Base-by-base conservation (phyloP, 2,113 vertebrate species). In the Bubo bubo region DNA sequence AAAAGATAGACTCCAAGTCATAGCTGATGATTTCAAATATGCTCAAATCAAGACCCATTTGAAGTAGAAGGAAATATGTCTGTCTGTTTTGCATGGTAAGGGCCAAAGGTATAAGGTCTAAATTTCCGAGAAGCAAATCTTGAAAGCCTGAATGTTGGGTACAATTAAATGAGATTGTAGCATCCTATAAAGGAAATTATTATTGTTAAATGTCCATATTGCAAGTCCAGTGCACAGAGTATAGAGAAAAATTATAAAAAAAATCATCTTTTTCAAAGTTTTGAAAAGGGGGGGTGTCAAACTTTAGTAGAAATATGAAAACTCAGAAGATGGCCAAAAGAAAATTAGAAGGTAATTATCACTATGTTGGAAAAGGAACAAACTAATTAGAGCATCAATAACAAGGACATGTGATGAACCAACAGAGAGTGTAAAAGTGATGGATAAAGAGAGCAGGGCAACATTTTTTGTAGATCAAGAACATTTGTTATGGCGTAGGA, bases 331-430 rank as follows among this genome's bases (percentile, higher is more conserved):
- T 16, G 11, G 14, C 3, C 16, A 67, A 45, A 92, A 85, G 12
- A 93, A 94, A 95, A 89, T 90, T 30, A 50, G 13, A 85, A 62
- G 27, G 30, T 62, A 77, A 93, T 93, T 88, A 85, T 84, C 37
- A 49, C 37, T 63, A 5, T 68, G 35, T 50, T 92, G 41, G 59
- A 91, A 92, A 95, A 58, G 17, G 28, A 37, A 60, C 24, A 88
- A 90, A 49, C 15, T 89, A 79, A 58, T 63, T 67, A 67, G 4
- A 92, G 22, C 30, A 62, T 81, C 68, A 81, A n/a, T 49, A 79
- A 66, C 35, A 79, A 92, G 60, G 37, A 74, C 15, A 76, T 59
- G 28, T 76, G 68, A 93, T 75, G 35, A 92, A 67, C 10, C 22
- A 67, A 71, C n/a, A 53, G 39, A 56, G 16, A 84, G 10, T 30